A percentile compares a stretch with the other conserved stretches of the same genome.
Conservation (phyloP, 2,888 invertebrate species). For the Uropetala carovei region DNA sequence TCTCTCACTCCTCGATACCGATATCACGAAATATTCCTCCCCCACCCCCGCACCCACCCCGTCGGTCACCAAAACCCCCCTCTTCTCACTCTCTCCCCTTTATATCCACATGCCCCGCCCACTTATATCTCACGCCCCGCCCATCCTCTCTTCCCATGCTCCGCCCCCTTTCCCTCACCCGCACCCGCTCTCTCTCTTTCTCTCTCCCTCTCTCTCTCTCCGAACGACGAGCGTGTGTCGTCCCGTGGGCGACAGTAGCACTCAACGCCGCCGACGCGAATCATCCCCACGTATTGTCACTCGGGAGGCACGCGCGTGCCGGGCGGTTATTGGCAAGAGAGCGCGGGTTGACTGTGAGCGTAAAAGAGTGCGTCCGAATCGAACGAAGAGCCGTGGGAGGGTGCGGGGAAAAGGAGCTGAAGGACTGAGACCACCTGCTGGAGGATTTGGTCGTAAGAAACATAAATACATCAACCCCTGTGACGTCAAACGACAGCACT, state of each 20-base stretch:
- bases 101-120: background rate
- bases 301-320: slow-evolving; percentile 21
- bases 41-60: background rate
- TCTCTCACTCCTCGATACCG: slow-evolving; percentile 57
- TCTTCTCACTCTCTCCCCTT: background rate
- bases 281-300: slow-evolving; percentile 17
- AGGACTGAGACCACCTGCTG: background rate
- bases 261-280: slow-evolving; percentile 45
- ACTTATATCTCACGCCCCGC: background rate
- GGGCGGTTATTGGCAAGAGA: background rate
- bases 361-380: background rate
- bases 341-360: background rate
- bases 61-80: background rate
- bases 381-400: background rate
- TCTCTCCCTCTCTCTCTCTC: background rate
- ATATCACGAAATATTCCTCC: slow-evolving; percentile 45
- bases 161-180: background rate
- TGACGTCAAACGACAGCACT: background rate
- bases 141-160: background rate
- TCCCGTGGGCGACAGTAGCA: slow-evolving; percentile 46
- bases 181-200: background rate
- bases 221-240: background rate
- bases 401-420: background rate
- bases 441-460: background rate
- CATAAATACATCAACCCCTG: no score